Base-by-base conservation (phyloP, 2,888 invertebrate species). In the Microchrysa polita region DNA sequence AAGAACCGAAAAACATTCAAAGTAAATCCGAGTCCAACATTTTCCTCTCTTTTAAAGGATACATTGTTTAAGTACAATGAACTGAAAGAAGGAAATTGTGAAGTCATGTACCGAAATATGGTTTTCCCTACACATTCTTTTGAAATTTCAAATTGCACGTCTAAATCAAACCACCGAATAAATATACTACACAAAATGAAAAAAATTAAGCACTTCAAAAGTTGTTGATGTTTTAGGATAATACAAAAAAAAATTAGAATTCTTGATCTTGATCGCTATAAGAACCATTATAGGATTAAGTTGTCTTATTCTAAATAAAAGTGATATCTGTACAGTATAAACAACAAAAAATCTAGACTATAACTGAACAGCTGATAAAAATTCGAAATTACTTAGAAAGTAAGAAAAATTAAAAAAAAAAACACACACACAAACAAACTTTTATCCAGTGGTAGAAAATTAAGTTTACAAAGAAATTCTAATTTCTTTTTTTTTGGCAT, bases 241-340 rank as follows among this genome's bases (percentile, higher is more conserved):
- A n/a, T 34, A 34, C 7, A 34, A n/a, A n/a, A n/a, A n/a, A n/a
- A n/a, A 18, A 12, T 65, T 22, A 27, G 16, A 42, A 18, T 34
- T 7, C 27, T 34, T 34, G 27, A 22, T 57, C 23, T 12, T 57
- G 12, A 57, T 57, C 18, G 23, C 23, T 57, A 57, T 57, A 12
- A 57, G 2, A 16, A 57, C 23, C n/a, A 55, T 55, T 48, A 10
- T 48, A n/a, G 48, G 4, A n/a, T 48, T 48, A 48, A n/a, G 12
- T 2, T 48, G 48, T 48, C 16, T 48, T 48, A 48, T n/a, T 48
- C 14, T 48, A 48, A 48, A 67, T 67, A 22, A 42, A 71, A 71
- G 59, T 57, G 59, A 57, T 71, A 57, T 71, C 20, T 71, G 57
- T 71, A 71, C 71, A 71, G 59, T 71, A 71, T 71, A 57, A 12